A percentile compares a stretch with the other conserved stretches of the same genome.
phyloP scores from a whole-genome alignment of 1,140 invertebrate species.

The Wasmannia auropunctata region DNA sequence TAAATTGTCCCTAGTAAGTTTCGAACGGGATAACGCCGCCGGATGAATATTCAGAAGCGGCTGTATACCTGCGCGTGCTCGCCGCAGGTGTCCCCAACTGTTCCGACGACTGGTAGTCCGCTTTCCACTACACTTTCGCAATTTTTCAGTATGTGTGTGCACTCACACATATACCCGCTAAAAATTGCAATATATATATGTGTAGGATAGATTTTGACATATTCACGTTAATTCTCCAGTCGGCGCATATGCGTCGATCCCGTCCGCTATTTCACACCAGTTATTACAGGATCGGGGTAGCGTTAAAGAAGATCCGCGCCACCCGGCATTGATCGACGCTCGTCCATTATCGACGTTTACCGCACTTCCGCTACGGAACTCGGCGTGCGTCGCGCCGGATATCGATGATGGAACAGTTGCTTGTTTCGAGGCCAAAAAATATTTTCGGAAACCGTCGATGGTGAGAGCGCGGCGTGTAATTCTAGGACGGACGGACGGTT shows the following conservation, averaged over 20 bases:
- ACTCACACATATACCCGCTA: not conserved
- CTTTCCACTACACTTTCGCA: conserved; percentile 22
- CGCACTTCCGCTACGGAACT: conserved; percentile 55
- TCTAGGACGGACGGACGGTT: conserved; percentile 50
- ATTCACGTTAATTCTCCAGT: conserved; percentile 43
- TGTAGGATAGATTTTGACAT: conserved; percentile 49
- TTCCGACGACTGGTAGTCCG: conserved; percentile 14
- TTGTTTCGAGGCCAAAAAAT: conserved; percentile 38
- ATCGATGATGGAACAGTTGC: conserved; percentile 52
- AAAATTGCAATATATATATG: not conserved
- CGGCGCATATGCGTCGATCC: conserved; percentile 20
- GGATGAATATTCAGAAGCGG: conserved; percentile 64
- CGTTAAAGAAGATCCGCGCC: conserved; percentile 62
- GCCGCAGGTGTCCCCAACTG: conserved; percentile 51
- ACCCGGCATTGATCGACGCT: conserved; percentile 61
- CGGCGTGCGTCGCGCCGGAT: not conserved
- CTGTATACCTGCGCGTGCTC: conserved; percentile 33
- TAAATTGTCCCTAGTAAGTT: conserved; percentile 61
- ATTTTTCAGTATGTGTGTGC: conserved; percentile 8
- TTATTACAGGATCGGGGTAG: conserved; percentile 47
- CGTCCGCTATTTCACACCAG: conserved; percentile 39
- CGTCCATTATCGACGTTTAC: conserved; percentile 66
- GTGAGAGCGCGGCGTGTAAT: conserved; percentile 38
- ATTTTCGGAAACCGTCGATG: conserved; percentile 42
- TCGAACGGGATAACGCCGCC: conserved; percentile 38